phyloP scores from a whole-genome alignment of 2,888 invertebrate species.

The Halocaridina rubra region DNA sequence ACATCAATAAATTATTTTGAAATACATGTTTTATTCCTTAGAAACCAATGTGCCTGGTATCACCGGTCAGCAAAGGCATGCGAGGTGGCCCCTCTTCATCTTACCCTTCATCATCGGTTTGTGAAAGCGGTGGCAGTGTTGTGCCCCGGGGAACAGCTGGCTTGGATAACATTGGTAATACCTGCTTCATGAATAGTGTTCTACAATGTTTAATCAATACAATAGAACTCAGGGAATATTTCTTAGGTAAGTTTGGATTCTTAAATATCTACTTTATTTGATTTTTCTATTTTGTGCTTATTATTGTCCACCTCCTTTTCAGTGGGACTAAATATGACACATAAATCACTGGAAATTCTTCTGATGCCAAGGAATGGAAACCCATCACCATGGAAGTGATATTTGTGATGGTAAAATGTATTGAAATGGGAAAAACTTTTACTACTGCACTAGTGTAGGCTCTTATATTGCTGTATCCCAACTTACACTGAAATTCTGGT shows the following conservation, averaged over 20 bases:
- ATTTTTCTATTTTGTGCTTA: background rate
- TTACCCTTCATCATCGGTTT: slow-evolving; percentile 13
- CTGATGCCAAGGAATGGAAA: too few species aligned
- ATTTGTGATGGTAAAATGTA: too few species aligned
- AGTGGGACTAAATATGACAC: too few species aligned
- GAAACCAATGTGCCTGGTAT: slow-evolving; percentile 60
- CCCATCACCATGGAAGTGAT: too few species aligned
- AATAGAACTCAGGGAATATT: slow-evolving; percentile 70
- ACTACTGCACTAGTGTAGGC: too few species aligned
- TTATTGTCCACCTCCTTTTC: background rate
- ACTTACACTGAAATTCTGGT: too few species aligned
- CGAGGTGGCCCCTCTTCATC: slow-evolving; percentile 10
- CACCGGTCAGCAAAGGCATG: slow-evolving; percentile 51
- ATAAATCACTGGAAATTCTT: too few species aligned
- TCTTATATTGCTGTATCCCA: background rate
- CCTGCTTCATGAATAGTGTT: slow-evolving; percentile 73
- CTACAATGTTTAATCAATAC: slow-evolving; percentile 71
- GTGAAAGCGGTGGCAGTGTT: slow-evolving; percentile 21
- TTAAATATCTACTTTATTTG: background rate
- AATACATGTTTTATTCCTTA: too few species aligned
- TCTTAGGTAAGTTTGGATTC: slow-evolving; percentile 67
- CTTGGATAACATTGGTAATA: slow-evolving; percentile 72
- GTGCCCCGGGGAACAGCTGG: slow-evolving; percentile 69
- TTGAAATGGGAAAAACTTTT: too few species aligned
- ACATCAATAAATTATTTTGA: too few species aligned